These are phyloP conservation scores for Atrina japonica DNA, from an alignment of 2,888 invertebrate species.

Conservation along the genomic window DNA sequence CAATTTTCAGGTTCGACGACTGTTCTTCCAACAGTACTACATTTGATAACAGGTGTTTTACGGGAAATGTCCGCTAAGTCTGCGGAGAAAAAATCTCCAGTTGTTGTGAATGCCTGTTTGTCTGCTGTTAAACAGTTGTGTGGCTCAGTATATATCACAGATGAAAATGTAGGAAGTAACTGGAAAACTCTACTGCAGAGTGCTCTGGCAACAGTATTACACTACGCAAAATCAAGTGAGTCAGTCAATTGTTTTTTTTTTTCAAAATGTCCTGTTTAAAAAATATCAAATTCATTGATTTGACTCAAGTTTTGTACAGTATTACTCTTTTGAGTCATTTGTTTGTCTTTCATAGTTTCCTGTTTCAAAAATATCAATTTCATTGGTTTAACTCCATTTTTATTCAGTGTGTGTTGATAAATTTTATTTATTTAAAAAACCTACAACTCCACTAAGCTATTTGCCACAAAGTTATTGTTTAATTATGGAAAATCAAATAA, in stretches of 20 bases:
- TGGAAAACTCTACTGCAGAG: constrained; percentile 89
- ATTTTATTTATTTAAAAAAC: no score
- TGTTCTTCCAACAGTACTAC: constrained; percentile 95
- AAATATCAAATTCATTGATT: no score
- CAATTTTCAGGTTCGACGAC: constrained; percentile 87
- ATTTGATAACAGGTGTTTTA: constrained; percentile 93
- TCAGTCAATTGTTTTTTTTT: background rate
- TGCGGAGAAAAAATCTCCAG: constrained; percentile 82
- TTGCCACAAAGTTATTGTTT: no score
- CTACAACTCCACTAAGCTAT: no score
- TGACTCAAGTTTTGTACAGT: no score
- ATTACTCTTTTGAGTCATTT: no score
- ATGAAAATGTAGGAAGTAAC: constrained; percentile 80
- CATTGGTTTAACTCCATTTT: no score
- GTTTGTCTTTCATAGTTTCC: no score
- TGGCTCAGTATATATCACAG: constrained; percentile 84
- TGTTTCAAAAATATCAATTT: no score
- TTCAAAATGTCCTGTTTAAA: no score
- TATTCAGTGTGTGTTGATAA: no score
- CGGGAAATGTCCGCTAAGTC: constrained; percentile 88
- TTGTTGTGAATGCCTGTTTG: constrained; percentile 88
- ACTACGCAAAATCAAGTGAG: constrained; percentile 84
- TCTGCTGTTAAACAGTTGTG: constrained; percentile 87
- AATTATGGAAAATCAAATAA: no score
- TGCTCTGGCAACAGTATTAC: constrained; percentile 93